phyloP scores from a whole-genome alignment of 2,888 invertebrate genomes.

The Hipparchia semele region DNA sequence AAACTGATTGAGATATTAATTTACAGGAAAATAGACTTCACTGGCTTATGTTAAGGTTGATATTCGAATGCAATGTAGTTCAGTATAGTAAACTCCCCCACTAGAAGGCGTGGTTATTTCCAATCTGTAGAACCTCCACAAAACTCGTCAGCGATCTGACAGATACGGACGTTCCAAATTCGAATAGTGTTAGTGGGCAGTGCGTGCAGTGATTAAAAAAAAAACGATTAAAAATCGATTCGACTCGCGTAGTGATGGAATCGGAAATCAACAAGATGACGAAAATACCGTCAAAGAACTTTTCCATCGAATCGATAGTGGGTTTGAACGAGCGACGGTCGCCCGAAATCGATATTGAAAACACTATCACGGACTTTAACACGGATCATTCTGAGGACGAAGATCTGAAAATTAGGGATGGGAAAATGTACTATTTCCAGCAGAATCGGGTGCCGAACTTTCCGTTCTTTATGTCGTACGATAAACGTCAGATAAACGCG shows the following conservation, averaged over 20 bases:
- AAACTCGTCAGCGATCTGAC: constrained; percentile 43
- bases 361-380: constrained; percentile 66
- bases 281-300: constrained; percentile 82
- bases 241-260: constrained; percentile 58
- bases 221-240: constrained; percentile 4
- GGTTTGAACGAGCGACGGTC: constrained; percentile 68
- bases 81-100: constrained; percentile 39
- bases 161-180: constrained; percentile 45
- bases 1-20: neutral
- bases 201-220: constrained; percentile 40
- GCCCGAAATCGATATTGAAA: constrained; percentile 77
- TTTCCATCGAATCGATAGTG: constrained; percentile 86
- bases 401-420: constrained; percentile 66
- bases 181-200: constrained; percentile 46
- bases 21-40: constrained; percentile 22
- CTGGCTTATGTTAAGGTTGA: constrained; percentile 3
- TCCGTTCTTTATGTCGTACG: constrained; percentile 78
- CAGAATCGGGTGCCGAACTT: constrained; percentile 75
- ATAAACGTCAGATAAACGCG: constrained; percentile 63
- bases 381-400: constrained; percentile 67
- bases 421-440: constrained; percentile 74
- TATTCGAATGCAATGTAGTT: constrained; percentile 1
- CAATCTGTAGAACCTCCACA: constrained; percentile 40
- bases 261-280: constrained; percentile 75
- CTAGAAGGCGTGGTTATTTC: constrained; percentile 45